phyloP scores from a whole-genome alignment of 1,140 invertebrate species.

The Hycleus cichorii region DNA sequence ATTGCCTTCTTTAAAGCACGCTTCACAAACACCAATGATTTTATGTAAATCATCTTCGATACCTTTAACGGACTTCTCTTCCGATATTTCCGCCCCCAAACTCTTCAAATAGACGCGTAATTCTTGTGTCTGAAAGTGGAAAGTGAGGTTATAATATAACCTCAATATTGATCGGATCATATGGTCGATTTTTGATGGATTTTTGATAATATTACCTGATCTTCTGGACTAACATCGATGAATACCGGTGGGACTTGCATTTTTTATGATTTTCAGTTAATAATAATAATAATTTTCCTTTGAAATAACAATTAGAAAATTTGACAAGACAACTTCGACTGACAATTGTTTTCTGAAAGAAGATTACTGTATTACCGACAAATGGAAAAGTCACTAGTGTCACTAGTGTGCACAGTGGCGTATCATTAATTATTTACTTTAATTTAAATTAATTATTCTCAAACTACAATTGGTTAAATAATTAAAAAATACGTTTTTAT shows the following conservation, averaged over 20 bases:
- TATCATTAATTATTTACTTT: no score
- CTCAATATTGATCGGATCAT: slow-evolving; percentile 29
- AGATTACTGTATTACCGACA: no score
- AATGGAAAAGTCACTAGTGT: no score
- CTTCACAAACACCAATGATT: slow-evolving; percentile 88
- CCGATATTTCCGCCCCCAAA: slow-evolving; percentile 84
- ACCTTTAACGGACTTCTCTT: slow-evolving; percentile 81
- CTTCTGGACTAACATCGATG: slow-evolving; percentile 71
- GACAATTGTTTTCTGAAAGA: no score
- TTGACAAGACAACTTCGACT: no score
- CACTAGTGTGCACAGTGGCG: no score
- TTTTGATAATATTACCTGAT: slow-evolving; percentile 53
- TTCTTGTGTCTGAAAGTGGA: slow-evolving; percentile 69
- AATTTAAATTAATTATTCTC: no score
- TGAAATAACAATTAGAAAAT: no score
- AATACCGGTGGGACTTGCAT: slow-evolving; percentile 73
- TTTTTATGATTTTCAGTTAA: slow-evolving; percentile 20
- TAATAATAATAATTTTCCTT: no score
- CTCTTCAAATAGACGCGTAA: slow-evolving; percentile 82
- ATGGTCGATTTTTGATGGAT: slow-evolving; percentile 9
- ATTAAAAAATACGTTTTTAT: no score
- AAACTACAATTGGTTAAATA: no score
- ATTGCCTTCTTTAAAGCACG: slow-evolving; percentile 80
- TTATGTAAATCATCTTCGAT: slow-evolving; percentile 91
- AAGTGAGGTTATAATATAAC: slow-evolving; percentile 38